phyloP scores from a whole-genome alignment of 2,888 invertebrate genomes.

The Folsomia manolachei region DNA sequence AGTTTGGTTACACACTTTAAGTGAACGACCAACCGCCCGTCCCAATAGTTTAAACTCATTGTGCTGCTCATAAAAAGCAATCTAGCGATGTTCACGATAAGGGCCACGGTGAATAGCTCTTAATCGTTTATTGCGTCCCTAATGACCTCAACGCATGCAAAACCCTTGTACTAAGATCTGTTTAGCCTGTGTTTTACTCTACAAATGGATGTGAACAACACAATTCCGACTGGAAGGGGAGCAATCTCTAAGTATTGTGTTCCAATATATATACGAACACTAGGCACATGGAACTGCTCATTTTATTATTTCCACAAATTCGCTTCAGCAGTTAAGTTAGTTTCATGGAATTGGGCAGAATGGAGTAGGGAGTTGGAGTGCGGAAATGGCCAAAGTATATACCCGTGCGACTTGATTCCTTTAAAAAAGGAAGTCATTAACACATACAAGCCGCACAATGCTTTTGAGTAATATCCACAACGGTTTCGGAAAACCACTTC shows the following conservation, averaged over 20 bases:
- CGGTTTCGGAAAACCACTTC: background rate
- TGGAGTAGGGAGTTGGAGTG: constrained; percentile 4
- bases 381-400: constrained; percentile 49
- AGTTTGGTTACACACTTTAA: too few relatives aligned
- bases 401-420: constrained; percentile 40
- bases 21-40: constrained; percentile 17
- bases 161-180: constrained; percentile 38
- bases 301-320: constrained; percentile 21
- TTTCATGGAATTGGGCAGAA: background rate
- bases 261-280: too few relatives aligned
- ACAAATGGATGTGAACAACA: constrained; percentile 26
- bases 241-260: constrained; percentile 17
- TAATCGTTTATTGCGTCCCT: constrained; percentile 50
- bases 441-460: constrained; percentile 35
- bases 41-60: constrained; percentile 30
- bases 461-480: constrained; percentile 1
- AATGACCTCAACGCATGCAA: constrained; percentile 49
- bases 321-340: constrained; percentile 18
- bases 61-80: constrained; percentile 40
- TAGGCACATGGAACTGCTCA: constrained; percentile 16
- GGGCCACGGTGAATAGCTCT: constrained; percentile 47
- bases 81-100: constrained; percentile 46
- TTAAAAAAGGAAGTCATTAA: constrained; percentile 50
- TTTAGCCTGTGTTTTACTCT: constrained; percentile 26
- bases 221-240: constrained; percentile 17